Evolutionary conservation across 1,140 invertebrate genomes (phyloP).

Genomic region (Brachionus asplanchnoidis): DNA sequence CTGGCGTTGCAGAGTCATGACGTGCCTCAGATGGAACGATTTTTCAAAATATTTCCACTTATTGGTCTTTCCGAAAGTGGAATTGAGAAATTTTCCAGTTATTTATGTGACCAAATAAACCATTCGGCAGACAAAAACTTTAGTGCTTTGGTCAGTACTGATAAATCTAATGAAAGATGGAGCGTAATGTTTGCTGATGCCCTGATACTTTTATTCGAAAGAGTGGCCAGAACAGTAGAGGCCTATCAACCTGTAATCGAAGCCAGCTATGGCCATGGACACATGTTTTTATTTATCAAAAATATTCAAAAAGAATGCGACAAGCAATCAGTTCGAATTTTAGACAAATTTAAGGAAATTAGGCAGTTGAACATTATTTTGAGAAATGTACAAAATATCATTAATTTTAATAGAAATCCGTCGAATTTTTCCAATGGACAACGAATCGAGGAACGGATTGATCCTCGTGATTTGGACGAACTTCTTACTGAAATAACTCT

Average conservation of each 20-base stretch:
- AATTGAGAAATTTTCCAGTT: constrained; percentile 81
- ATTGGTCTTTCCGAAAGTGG: constrained; percentile 86
- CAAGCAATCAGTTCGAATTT: constrained; percentile 64
- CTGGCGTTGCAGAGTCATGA: constrained; percentile 84
- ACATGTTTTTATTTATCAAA: constrained; percentile 66
- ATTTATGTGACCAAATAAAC: constrained; percentile 67
- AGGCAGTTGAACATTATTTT: constrained; percentile 68
- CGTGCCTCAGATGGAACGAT: constrained; percentile 79
- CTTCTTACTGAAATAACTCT: constrained; percentile 83
- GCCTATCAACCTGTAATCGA: constrained; percentile 86
- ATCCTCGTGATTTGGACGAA: constrained; percentile 81
- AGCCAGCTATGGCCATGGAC: constrained; percentile 82
- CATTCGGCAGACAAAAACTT: constrained; percentile 71
- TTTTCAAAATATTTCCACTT: constrained; percentile 96
- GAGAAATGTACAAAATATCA: constrained; percentile 59
- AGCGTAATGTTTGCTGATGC: constrained; percentile 54
- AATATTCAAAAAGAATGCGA: constrained; percentile 82
- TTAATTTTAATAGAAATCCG: constrained; percentile 57
- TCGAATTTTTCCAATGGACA: constrained; percentile 44
- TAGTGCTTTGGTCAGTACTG: constrained; percentile 52
- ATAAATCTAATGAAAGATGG: constrained; percentile 44
- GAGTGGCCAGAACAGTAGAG: constrained; percentile 77
- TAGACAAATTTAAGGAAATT: constrained; percentile 72
- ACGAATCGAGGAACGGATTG: constrained; percentile 60
- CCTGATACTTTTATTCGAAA: constrained; percentile 69